Evolutionary conservation across 2,113 vertebrate genomes (phyloP).

Genomic region (Chiloscyllium plagiosum): DNA sequence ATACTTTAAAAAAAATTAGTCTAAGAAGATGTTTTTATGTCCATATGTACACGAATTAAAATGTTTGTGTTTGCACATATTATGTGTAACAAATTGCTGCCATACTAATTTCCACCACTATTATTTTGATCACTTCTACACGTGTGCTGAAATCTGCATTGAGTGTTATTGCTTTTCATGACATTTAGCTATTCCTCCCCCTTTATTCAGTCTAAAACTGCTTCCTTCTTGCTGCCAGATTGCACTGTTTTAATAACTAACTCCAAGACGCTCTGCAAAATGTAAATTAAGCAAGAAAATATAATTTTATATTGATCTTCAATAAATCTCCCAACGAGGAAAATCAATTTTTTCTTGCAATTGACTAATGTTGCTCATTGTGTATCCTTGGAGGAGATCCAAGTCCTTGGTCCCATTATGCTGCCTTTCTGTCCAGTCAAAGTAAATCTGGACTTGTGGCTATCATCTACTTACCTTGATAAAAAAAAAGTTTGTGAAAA

Average conservation of each 20-base stretch:
- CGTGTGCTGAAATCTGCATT: background rate
- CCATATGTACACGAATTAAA: background rate
- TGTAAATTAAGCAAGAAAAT: conserved; percentile 1
- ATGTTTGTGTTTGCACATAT: background rate
- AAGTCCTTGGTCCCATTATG: background rate
- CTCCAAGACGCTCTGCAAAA: background rate
- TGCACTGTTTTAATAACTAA: background rate
- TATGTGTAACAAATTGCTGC: background rate
- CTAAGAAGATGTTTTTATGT: background rate
- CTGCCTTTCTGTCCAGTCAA: background rate
- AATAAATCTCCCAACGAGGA: background rate
- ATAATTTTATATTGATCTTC: background rate
- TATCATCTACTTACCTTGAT: background rate
- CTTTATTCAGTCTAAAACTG: background rate
- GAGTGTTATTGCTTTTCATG: background rate
- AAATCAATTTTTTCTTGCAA: background rate
- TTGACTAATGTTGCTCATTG: background rate
- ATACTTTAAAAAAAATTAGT: background rate
- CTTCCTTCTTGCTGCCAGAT: background rate
- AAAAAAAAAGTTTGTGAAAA: background rate
- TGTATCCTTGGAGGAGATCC: background rate
- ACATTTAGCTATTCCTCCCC: background rate
- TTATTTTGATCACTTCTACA: background rate
- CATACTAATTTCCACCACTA: background rate
- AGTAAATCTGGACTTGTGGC: background rate